Evolutionary conservation across 1,140 invertebrate genomes (phyloP).

Genomic region (Pseudomyrmex gracilis): DNA sequence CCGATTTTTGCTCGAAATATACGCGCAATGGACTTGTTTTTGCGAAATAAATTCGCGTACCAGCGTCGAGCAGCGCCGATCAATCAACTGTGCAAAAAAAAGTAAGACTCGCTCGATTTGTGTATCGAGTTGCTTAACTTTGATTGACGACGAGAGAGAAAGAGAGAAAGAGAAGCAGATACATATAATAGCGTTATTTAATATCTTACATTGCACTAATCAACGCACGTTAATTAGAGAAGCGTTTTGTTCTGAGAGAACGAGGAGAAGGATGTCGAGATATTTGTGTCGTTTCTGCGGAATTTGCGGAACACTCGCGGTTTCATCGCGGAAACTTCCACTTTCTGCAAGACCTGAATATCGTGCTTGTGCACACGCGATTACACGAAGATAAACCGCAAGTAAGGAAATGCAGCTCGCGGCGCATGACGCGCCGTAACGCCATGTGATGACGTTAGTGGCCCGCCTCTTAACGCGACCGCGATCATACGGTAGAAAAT

Average conservation of each 20-base stretch:
- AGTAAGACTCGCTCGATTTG: too few relatives aligned
- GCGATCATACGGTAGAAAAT: background rate
- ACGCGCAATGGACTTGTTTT: slow-evolving; percentile 6
- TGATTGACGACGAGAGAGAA: too few relatives aligned
- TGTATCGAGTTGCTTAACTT: too few relatives aligned
- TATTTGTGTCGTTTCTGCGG: background rate
- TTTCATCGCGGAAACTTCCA: slow-evolving; percentile 18
- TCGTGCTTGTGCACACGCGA: slow-evolving; percentile 17
- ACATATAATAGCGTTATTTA: too few relatives aligned
- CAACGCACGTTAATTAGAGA: too few relatives aligned
- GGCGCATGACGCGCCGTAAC: slow-evolving; percentile 25
- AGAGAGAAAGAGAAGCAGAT: too few relatives aligned
- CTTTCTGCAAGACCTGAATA: slow-evolving; percentile 15
- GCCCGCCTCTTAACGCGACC: slow-evolving; percentile 15
- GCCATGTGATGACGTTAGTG: slow-evolving; percentile 34
- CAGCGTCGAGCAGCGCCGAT: background rate
- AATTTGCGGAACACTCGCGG: background rate
- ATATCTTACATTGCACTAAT: too few relatives aligned
- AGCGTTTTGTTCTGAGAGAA: background rate
- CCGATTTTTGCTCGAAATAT: slow-evolving; percentile 13
- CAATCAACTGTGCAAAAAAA: background rate
- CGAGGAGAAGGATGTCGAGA: background rate
- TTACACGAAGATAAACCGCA: slow-evolving; percentile 60
- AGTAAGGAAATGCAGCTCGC: slow-evolving; percentile 48
- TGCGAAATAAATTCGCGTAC: slow-evolving; percentile 20